Base-by-base conservation (phyloP, 2,888 invertebrate species). In the Drosophila rubida region DNA sequence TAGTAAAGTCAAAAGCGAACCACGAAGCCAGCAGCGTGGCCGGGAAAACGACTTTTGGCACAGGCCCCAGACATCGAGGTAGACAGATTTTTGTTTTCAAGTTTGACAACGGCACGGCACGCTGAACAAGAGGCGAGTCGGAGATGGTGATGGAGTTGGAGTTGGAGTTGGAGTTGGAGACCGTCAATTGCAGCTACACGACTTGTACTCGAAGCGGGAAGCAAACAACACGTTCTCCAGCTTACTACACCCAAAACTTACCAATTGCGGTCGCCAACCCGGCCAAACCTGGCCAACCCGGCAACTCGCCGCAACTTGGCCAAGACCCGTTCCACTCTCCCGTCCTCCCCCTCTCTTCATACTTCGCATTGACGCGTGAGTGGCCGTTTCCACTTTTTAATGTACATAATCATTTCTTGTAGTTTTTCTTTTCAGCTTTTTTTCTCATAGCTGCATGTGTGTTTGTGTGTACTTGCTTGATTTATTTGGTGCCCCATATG, bases 171-270 rank as follows among this genome's bases (percentile, higher is more conserved):
- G 14, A 5, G 13, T 4, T 25, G 35, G 35, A 37, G 55, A 50
- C 58, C 65, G 69, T 64, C 82, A 87, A 83, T 87, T 86, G 87
- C 84, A 80, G 78, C 73, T 63, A 63, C 50, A 69, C 58, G 64
- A 66, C 57, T 48, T 45, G 63, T 49, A 58, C 60, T 27, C 59
- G 62, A 69, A 88, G 62, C 88, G 88, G 87, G 78, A 86, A 84
- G 88, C 78, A 75, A 88, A 75, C 77, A 82, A 86, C 80, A 79
- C 86, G 86, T 83, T 82, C 86, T 81, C 71, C 78, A 65, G 53
- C 61, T 80, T 46, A 44, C 49, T 68, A 79, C 76, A 68, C 82
- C 65, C 65, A 73, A 72, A 63, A 32, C 59, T 69, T 55, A 75
- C 70, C 72, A 63, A 86, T 80, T 64, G 69, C 72, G 79, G 83